Evolutionary conservation across 1,140 invertebrate species (phyloP).

Genomic region (Oreohelix idahoensis): DNA sequence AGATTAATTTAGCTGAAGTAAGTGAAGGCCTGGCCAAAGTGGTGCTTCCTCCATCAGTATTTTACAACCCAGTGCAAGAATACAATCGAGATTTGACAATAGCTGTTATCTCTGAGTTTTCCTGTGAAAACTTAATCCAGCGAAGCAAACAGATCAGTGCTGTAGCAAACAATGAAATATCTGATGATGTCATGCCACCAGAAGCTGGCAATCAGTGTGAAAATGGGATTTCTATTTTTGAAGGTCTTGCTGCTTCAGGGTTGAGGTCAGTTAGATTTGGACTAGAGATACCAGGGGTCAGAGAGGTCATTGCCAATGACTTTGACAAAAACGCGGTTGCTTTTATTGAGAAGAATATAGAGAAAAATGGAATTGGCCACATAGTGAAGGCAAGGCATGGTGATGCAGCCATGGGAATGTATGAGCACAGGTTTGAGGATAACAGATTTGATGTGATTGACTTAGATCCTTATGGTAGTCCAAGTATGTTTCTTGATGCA

Average conservation of each 20-base stretch:
- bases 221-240: constrained; percentile 79
- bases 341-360: constrained; percentile 87
- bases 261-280: constrained; percentile 96
- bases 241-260: constrained; percentile 96
- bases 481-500: constrained; percentile 92
- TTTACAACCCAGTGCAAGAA: constrained; percentile 98
- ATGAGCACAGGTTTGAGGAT: constrained; percentile 79
- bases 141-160: constrained; percentile 19
- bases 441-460: constrained; percentile 92
- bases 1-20: constrained; percentile 47
- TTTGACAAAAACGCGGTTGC: constrained; percentile 89
- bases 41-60: constrained; percentile 80
- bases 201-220: constrained; percentile 46
- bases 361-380: constrained; percentile 84
- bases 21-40: constrained; percentile 86
- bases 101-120: constrained; percentile 69
- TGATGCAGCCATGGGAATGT: constrained; percentile 72
- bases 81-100: constrained; percentile 96
- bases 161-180: constrained; percentile 12
- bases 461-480: constrained; percentile 97
- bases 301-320: constrained; percentile 93
- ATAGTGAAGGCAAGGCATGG: constrained; percentile 78
- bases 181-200: neutral
- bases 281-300: constrained; percentile 89
- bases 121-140: constrained; percentile 51